Evolutionary conservation across 2,888 invertebrate genomes (phyloP), one percentile per base, ranked within the genome.

Genomic region (Orgyia antiqua): DNA sequence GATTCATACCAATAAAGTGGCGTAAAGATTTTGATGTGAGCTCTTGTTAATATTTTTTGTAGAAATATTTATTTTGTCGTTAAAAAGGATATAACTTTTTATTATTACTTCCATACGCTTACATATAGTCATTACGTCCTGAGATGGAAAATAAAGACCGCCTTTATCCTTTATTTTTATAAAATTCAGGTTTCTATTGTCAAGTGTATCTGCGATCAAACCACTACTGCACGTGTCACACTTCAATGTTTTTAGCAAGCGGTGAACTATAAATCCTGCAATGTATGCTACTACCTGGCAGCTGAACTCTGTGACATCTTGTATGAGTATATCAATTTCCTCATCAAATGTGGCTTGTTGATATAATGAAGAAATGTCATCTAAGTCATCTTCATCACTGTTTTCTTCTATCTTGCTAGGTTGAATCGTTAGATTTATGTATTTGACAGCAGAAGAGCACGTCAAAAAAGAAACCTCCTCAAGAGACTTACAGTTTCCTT

Each of bases 61-160:
- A 12, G 12, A 1, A 25, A 19, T 19, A 19, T 31, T 31, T 4
- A 13, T 19, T 15, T 31, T 31, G 26, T 21, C 21, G 27, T 12
- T 8, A 13, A 18, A 21, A 9, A 27, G 10, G 23, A 28, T 24
- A 33, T 7, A 10, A 18, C 15, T 33, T 28, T 33, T 33, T 24
- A 31, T 31, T 19, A 31, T 25, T 17, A 20, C 20, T 31, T 31
- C 26, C 20, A 15, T 31, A 6, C 24, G 13, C 24, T 39, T 36
- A 30, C 46, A 50, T 23, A 46, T 42, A 2, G 11, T 39, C 17
- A 42, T n/a, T n/a, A n/a, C n/a, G n/a, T n/a, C n/a, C n/a, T n/a
- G n/a, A n/a, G 39, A 31, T n/a, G 47, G 50, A 15, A 17, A 37
- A 9, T 33, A 28, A 1, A 47, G 33, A 1, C 43, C 45, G 25